Percentiles rank a stretch among this genome's conserved stretches.
Evolutionary conservation across 92 coral and sea anemone species (phyloP).

Genomic region (Siderastrea radians): DNA sequence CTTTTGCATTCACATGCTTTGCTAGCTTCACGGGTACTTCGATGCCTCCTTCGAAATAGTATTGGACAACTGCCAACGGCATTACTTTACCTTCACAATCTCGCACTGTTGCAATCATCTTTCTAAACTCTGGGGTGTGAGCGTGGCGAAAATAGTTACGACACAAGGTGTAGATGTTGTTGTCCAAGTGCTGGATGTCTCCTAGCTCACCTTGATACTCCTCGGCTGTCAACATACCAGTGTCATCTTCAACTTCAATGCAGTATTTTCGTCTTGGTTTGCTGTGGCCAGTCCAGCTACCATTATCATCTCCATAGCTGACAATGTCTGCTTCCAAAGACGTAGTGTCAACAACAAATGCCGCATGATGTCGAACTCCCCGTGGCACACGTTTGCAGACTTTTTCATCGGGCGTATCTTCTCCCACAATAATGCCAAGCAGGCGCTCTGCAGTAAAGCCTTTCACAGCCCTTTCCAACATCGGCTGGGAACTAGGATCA

Average conservation of each 20-base stretch:
- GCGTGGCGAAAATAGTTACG: conserved; percentile 61
- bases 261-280: conserved; percentile 67
- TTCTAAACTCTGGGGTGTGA: conserved; percentile 66
- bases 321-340: conserved; percentile 26
- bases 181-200: conserved; percentile 2
- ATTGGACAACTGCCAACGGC: conserved; percentile 51
- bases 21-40: conserved; percentile 67
- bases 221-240: conserved; percentile 23
- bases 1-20: conserved; percentile 70
- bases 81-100: conserved; percentile 41
- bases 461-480: conserved; percentile 58
- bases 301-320: conserved; percentile 63
- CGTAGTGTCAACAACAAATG: conserved; percentile 41
- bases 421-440: conserved; percentile 61
- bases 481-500: conserved; percentile 40
- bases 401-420: conserved; percentile 17
- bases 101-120: conserved; percentile 64
- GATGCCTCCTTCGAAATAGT: conserved; percentile 60
- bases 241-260: conserved; percentile 53
- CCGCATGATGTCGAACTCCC: conserved; percentile 49
- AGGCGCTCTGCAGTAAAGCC: conserved; percentile 64
- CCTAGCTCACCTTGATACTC: neutral
- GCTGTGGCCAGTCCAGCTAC: conserved; percentile 71
- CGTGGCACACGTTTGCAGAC: conserved; percentile 46
- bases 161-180: conserved; percentile 60